Conservation (phyloP, 2,888 invertebrate genomes). For the Chelonus formosanus region DNA sequence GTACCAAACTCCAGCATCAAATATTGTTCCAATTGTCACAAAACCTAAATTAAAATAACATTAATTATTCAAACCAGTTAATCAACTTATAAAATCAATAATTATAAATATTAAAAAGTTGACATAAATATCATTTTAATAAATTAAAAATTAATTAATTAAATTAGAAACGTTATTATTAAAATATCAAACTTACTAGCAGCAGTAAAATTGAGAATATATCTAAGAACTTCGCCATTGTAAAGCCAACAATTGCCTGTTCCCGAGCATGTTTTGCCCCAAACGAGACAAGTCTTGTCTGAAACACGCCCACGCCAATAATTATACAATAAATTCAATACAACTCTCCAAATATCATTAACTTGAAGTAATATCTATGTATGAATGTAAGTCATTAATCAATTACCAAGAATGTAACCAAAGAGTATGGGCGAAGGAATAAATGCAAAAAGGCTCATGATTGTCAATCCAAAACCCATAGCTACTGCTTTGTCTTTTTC, state of each 20-base stretch:
- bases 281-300: conserved; percentile 76
- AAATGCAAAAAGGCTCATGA: conserved; percentile 76
- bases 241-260: conserved; percentile 81
- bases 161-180: background rate
- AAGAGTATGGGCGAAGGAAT: conserved; percentile 82
- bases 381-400: conserved; percentile 8
- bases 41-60: conserved; percentile 62
- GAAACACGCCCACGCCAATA: conserved; percentile 39
- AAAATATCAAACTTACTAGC: conserved; percentile 63
- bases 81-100: too few relatives aligned
- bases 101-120: too few relatives aligned
- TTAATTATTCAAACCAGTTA: background rate
- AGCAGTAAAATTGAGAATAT: conserved; percentile 73
- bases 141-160: background rate
- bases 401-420: conserved; percentile 75
- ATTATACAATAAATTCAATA: conserved; percentile 17
- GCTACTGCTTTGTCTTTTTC: conserved; percentile 78
- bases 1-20: conserved; percentile 76
- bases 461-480: conserved; percentile 75
- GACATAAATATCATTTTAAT: background rate
- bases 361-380: conserved; percentile 1
- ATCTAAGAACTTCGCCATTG: conserved; percentile 73
- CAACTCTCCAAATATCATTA: background rate
- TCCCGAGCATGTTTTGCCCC: conserved; percentile 77
- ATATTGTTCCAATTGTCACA: conserved; percentile 72